Conservation (phyloP, 2,113 vertebrate genomes). For the Oriolus oriolus region DNA sequence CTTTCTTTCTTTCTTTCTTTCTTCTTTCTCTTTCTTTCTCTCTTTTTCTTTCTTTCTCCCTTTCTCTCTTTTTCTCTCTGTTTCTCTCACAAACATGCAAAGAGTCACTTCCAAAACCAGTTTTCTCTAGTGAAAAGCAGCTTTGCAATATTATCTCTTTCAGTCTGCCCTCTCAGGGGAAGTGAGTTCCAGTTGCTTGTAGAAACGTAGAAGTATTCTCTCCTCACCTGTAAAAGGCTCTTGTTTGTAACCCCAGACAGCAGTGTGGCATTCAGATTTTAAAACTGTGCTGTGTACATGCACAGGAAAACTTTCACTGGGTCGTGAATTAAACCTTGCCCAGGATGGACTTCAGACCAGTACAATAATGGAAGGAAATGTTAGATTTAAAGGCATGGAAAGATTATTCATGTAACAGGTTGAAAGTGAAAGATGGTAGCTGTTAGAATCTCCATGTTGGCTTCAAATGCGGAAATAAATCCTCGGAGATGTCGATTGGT, state of each 20-base stretch:
- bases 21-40: rapidly evolving
- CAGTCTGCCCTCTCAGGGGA: not conserved
- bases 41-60: not conserved
- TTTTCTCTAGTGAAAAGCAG: not conserved
- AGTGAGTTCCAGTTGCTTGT: not conserved
- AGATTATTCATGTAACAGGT: not conserved
- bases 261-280: not conserved
- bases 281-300: not conserved
- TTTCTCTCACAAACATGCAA: no score
- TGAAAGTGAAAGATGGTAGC: not conserved
- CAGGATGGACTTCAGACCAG: not conserved
- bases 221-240: not conserved
- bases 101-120: not conserved
- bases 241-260: not conserved
- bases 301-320: not conserved
- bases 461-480: not conserved
- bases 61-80: no score
- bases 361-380: not conserved
- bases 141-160: not conserved
- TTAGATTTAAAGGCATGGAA: not conserved
- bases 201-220: not conserved
- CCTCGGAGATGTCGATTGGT: not conserved
- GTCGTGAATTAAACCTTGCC: not conserved
- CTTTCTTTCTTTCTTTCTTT: rapidly evolving
- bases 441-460: not conserved